Evolutionary conservation across 2,888 invertebrate genomes (phyloP).

Genomic region (Lithophane socia): DNA sequence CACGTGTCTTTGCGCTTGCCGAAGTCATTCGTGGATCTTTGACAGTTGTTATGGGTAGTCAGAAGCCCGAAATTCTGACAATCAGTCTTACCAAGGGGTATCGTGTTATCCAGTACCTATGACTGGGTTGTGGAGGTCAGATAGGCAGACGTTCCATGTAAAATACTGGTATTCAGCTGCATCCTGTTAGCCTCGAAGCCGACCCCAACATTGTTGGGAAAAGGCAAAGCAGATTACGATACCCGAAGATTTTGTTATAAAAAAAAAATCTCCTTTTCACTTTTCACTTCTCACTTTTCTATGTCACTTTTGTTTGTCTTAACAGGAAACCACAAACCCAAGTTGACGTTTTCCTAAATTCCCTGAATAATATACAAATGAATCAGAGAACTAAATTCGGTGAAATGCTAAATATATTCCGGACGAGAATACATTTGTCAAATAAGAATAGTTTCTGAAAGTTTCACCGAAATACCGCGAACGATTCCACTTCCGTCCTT

Average conservation of each 20-base stretch:
- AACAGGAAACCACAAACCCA: conserved; percentile 24
- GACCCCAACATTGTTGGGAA: background rate
- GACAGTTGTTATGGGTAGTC: background rate
- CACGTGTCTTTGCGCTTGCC: background rate
- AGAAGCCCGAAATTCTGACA: background rate
- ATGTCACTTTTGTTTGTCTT: background rate
- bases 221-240: background rate
- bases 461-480: conserved; percentile 46
- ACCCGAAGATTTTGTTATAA: too few species aligned
- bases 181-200: background rate
- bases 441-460: conserved; percentile 52
- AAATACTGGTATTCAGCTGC: background rate
- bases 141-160: background rate
- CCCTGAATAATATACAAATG: conserved; percentile 42
- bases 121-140: background rate
- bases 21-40: background rate
- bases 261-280: too few species aligned
- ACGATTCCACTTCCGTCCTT: conserved; percentile 50
- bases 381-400: conserved; percentile 55
- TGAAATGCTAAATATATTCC: conserved; percentile 50
- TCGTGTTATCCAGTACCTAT: background rate
- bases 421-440: conserved; percentile 49
- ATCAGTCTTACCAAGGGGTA: background rate
- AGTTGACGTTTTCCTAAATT: conserved; percentile 23
- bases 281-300: too few species aligned